Conservation (phyloP, 2,888 invertebrate species). For the Apotomis turbidana region DNA sequence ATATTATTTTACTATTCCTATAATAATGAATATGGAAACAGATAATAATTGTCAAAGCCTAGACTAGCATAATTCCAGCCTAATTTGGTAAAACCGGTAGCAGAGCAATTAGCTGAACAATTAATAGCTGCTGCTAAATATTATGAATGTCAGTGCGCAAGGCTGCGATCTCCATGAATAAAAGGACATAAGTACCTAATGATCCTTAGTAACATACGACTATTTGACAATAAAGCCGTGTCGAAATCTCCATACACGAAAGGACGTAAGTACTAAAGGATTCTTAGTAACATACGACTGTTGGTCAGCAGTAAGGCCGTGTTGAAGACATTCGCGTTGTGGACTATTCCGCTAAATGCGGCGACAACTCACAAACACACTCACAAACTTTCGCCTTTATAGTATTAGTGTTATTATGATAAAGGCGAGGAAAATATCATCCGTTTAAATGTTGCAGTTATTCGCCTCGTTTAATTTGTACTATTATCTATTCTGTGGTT, state of each 20-base stretch:
- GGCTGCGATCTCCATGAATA: neutral
- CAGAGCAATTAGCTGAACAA: constrained; percentile 31
- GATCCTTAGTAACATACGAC: neutral
- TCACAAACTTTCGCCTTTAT: too few relatives aligned
- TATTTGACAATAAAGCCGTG: neutral
- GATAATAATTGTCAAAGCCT: constrained; percentile 8
- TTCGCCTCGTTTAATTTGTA: too few relatives aligned
- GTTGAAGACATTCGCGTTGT: neutral
- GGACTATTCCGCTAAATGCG: neutral
- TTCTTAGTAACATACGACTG: too few relatives aligned
- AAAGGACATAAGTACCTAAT: neutral
- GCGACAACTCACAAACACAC: too few relatives aligned
- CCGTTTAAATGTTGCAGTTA: too few relatives aligned
- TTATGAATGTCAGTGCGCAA: constrained; percentile 1
- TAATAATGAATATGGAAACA: constrained; percentile 6
- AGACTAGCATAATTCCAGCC: constrained; percentile 7
- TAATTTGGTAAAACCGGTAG: constrained; percentile 27
- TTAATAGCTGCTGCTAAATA: constrained; percentile 15
- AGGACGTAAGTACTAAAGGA: too few relatives aligned
- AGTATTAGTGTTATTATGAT: too few relatives aligned
- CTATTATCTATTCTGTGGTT: too few relatives aligned
- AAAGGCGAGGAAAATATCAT: too few relatives aligned
- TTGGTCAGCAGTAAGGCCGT: too few relatives aligned
- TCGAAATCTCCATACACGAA: neutral
- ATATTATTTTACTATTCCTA: too few relatives aligned